Conservation (phyloP, 2,113 vertebrate species). For the Lophochroa leadbeateri region DNA sequence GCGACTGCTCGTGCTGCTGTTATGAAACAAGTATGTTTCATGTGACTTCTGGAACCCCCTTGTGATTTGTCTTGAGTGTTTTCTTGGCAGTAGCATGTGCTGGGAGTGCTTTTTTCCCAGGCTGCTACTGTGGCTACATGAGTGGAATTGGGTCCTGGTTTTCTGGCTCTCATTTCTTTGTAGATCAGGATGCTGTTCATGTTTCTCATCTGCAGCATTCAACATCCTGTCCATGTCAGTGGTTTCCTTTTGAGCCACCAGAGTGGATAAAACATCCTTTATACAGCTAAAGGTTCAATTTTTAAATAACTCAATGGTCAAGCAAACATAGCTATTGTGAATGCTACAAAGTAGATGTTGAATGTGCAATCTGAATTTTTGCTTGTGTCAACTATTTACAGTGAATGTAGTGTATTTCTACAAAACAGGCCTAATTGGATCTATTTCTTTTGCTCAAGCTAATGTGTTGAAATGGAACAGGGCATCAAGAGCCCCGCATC, state of each 20-base stretch:
- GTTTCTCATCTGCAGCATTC: background rate
- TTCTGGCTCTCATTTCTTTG: background rate
- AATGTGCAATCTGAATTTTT: background rate
- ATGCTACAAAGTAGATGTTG: background rate
- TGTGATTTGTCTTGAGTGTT: background rate
- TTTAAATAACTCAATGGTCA: background rate
- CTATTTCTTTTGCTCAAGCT: background rate
- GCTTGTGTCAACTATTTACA: background rate
- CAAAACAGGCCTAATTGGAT: background rate
- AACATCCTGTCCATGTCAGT: background rate
- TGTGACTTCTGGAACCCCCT: background rate
- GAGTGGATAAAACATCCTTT: slow-evolving; percentile 50
- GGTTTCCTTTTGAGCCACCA: background rate
- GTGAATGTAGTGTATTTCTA: background rate
- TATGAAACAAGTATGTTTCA: background rate
- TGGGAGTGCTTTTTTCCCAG: background rate
- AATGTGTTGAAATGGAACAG: background rate
- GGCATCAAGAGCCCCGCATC: background rate
- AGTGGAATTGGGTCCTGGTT: background rate
- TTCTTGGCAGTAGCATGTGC: background rate
- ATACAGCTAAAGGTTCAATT: background rate
- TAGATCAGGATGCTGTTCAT: background rate
- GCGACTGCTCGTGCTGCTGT: background rate
- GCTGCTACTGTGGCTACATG: background rate
- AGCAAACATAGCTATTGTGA: background rate